These are phyloP conservation scores for Arnoldichthys spilopterus DNA, from an alignment of 2,797 vertebrate species.

Conservation along the genomic window DNA sequence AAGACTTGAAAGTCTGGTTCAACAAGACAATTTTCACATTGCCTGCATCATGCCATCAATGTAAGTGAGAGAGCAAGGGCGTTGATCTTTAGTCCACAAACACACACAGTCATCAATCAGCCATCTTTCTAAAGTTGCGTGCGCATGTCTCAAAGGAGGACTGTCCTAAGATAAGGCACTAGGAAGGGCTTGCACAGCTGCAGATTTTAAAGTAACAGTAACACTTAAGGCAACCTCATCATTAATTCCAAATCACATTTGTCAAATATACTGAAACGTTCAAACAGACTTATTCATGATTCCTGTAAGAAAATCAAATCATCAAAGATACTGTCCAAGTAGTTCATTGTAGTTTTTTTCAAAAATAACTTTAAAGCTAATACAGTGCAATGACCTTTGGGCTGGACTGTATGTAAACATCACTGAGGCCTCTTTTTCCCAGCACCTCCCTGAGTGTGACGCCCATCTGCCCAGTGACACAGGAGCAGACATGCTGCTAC, in stretches of 20 bases:
- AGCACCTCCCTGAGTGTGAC: not conserved
- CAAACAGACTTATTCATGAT: not conserved
- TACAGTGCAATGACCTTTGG: too few relatives aligned
- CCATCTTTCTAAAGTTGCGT: slow-evolving; percentile 15
- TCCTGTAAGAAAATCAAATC: not conserved
- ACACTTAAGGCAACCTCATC: slow-evolving; percentile 1
- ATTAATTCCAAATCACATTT: slow-evolving; percentile 7
- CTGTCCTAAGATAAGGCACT: slow-evolving; percentile 62
- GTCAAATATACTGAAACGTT: not conserved
- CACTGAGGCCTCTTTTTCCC: not conserved
- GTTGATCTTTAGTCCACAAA: slow-evolving; percentile 80
- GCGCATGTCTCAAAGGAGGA: slow-evolving; percentile 8
- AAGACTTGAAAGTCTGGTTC: slow-evolving; percentile 10
- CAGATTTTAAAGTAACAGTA: slow-evolving; percentile 38
- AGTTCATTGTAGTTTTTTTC: not conserved
- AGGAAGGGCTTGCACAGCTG: slow-evolving; percentile 62
- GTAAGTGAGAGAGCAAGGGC: slow-evolving; percentile 63
- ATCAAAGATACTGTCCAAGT: too few relatives aligned
- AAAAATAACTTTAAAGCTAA: not conserved
- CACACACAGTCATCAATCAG: slow-evolving; percentile 67
- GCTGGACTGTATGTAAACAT: not conserved
- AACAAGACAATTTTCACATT: slow-evolving; percentile 21
- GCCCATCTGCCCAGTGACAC: slow-evolving; percentile 35
- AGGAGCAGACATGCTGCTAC: slow-evolving; percentile 62
- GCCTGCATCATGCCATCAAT: not conserved